These are phyloP conservation scores for Himalopsyche japonica DNA, from an alignment of 2,888 invertebrate genomes.

Conservation along the genomic window DNA sequence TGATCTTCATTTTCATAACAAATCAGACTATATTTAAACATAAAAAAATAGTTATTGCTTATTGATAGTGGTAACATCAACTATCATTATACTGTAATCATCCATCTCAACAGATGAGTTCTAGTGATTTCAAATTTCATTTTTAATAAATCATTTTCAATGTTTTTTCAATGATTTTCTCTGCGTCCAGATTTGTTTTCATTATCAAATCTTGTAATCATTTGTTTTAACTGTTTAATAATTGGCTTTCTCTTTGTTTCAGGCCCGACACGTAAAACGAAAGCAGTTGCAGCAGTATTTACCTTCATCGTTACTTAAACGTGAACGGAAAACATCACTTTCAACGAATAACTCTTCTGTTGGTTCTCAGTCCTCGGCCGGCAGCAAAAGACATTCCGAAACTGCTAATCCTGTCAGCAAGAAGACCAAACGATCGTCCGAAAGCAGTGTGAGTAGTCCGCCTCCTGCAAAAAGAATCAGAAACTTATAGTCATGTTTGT, in stretches of 20 bases:
- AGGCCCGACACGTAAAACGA: constrained; percentile 86
- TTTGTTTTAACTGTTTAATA: constrained; percentile 30
- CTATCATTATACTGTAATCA: too few relatives aligned
- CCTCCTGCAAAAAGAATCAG: neutral
- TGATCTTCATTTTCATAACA: too few relatives aligned
- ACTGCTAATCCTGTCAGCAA: constrained; percentile 6
- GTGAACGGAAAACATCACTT: constrained; percentile 69
- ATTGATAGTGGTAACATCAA: too few relatives aligned
- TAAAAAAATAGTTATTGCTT: too few relatives aligned
- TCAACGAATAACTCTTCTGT: neutral
- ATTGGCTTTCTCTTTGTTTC: constrained; percentile 46
- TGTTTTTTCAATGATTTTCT: too few relatives aligned
- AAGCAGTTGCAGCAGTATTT: constrained; percentile 76
- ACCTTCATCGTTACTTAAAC: constrained; percentile 68
- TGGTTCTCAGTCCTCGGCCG: neutral
- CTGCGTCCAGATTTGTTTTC: too few relatives aligned
- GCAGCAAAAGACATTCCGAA: constrained; percentile 22
- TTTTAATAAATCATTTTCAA: too few relatives aligned
- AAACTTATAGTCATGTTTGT: neutral
- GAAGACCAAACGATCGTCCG: constrained; percentile 14
- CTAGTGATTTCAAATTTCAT: too few relatives aligned
- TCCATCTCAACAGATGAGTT: too few relatives aligned
- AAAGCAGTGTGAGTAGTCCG: constrained; percentile 16
- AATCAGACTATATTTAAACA: too few relatives aligned
- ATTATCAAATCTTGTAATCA: too few relatives aligned